Conservation (phyloP, 2,888 invertebrate genomes). For the Agonopterix subpropinquella region DNA sequence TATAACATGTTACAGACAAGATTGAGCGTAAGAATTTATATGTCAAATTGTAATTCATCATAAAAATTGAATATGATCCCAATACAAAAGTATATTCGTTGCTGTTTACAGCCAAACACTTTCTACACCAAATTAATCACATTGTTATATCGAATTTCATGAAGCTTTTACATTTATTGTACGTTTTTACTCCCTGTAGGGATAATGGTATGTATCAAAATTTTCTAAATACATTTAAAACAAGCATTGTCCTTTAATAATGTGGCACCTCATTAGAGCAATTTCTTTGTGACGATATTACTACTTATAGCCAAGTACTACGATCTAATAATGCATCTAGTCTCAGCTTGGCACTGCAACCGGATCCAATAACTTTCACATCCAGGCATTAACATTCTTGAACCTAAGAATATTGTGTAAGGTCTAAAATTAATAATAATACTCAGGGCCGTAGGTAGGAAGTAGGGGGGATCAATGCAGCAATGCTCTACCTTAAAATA, state of each 20-base stretch:
- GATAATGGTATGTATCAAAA: slow-evolving; percentile 29
- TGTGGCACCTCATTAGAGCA: slow-evolving; percentile 43
- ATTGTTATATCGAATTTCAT: slow-evolving; percentile 34
- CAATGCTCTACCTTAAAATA: too few relatives aligned
- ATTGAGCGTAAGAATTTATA: slow-evolving; percentile 5
- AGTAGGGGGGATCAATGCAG: too few relatives aligned
- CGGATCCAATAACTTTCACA: slow-evolving; percentile 15
- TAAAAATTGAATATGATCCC: slow-evolving; percentile 13
- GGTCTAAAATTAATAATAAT: neutral
- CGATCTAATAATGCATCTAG: neutral
- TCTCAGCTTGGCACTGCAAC: slow-evolving; percentile 40
- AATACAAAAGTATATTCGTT: slow-evolving; percentile 26
- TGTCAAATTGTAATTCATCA: neutral
- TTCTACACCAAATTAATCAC: slow-evolving; percentile 50
- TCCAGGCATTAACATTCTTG: slow-evolving; percentile 6
- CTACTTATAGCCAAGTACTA: neutral
- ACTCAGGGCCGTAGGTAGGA: slow-evolving; percentile 1
- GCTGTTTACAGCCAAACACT: slow-evolving; percentile 64
- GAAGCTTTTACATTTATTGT: slow-evolving; percentile 38
- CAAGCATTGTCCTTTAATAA: slow-evolving; percentile 18
- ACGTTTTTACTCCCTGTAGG: slow-evolving; percentile 49
- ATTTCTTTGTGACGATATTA: slow-evolving; percentile 27
- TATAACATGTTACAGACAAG: neutral
- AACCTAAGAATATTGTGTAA: slow-evolving; percentile 10
- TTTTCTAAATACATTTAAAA: slow-evolving; percentile 29